These are phyloP conservation scores for Apodemia mormo DNA, from an alignment of 2,888 invertebrate species.

Conservation along the genomic window DNA sequence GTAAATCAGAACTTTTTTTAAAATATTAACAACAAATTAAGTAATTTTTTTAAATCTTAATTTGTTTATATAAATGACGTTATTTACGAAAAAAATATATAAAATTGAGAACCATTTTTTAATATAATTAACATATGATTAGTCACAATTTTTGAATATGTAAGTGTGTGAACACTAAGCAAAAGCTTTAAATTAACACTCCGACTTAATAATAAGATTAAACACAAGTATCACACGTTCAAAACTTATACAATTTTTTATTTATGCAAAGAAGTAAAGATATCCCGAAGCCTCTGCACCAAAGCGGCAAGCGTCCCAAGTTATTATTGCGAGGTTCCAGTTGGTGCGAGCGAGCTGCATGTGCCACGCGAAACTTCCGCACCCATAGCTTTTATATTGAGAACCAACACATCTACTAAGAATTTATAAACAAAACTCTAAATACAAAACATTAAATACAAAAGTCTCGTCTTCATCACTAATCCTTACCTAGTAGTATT, in stretches of 20 bases:
- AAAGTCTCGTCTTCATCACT: background rate
- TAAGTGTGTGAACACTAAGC: background rate
- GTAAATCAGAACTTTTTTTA: background rate
- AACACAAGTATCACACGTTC: background rate
- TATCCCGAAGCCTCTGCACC: constrained; percentile 3
- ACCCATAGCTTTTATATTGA: background rate
- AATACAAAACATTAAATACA: background rate
- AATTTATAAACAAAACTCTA: background rate
- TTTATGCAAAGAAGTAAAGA: background rate
- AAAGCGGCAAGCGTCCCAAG: constrained; percentile 21
- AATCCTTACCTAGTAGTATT: background rate
- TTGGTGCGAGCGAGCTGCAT: constrained; percentile 19
- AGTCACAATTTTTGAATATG: background rate
- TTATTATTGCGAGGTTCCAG: background rate
- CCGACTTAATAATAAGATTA: background rate
- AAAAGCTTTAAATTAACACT: background rate
- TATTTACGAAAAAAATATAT: background rate
- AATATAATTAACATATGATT: background rate
- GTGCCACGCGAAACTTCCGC: constrained; percentile 16
- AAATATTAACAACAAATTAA: background rate
- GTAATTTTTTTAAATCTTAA: background rate
- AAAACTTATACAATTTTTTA: background rate
- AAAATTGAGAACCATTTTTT: background rate
- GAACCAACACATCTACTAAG: background rate
- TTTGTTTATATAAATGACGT: background rate